A percentile compares a stretch with the other conserved stretches of the same genome.
phyloP scores from a whole-genome alignment of 2,113 vertebrate genomes.

The Drymodes brunneopygia region DNA sequence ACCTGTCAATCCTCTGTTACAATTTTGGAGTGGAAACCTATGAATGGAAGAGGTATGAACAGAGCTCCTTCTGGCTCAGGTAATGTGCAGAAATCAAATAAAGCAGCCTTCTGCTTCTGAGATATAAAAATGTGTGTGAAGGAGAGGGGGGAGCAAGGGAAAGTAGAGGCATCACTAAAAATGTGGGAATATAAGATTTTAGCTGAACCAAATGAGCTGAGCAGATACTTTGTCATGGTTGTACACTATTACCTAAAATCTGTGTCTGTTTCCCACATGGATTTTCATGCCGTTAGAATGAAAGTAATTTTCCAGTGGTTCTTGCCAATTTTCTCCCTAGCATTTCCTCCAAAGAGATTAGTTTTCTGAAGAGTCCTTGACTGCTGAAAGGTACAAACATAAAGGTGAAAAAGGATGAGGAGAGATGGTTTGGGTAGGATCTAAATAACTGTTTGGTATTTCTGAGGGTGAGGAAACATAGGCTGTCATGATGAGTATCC shows the following conservation, averaged over 20 bases:
- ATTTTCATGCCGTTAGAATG: not conserved
- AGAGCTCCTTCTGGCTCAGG: slow-evolving; percentile 92
- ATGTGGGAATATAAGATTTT: not conserved
- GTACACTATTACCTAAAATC: not conserved
- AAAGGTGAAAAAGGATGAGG: not conserved
- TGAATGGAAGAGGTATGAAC: slow-evolving; percentile 76
- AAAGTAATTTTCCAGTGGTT: not conserved
- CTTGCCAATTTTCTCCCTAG: not conserved
- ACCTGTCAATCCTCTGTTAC: slow-evolving; percentile 87
- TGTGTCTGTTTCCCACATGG: not conserved
- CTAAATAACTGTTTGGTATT: not conserved
- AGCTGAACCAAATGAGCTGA: not conserved
- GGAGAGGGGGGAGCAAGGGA: not conserved
- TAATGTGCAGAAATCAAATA: slow-evolving; percentile 58
- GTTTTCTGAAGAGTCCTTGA: not conserved
- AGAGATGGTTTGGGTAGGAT: not conserved
- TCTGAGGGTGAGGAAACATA: not conserved
- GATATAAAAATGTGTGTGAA: not conserved
- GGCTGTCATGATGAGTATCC: not conserved
- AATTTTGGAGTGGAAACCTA: slow-evolving; percentile 88
- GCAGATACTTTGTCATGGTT: not conserved
- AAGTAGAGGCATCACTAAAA: not conserved
- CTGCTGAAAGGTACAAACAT: not conserved
- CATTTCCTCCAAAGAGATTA: not conserved
- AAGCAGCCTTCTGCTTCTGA: not conserved